Evolutionary conservation across 2,888 invertebrate species (phyloP), one percentile per base, ranked within the genome.

Genomic region (Gymnoscelis rufifasciata): DNA sequence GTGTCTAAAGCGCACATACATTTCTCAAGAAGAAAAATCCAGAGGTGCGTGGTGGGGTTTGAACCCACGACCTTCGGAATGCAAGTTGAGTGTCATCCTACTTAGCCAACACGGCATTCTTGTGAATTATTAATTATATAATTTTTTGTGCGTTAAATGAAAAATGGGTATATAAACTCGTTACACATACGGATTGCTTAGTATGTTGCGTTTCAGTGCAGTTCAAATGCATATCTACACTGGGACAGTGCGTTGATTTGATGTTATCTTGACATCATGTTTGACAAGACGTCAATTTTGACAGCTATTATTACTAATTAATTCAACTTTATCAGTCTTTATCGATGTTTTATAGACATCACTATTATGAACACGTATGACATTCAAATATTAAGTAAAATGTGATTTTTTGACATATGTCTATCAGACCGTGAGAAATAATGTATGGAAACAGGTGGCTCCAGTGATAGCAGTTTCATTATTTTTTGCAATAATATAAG

Each of bases 401-500:
- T 40, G 41, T 11, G 43, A 39, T 46, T 36, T 41, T 41, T 47
- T 40, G n/a, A 43, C 43, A 33, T 47, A 38, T 43, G 30, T 31
- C 37, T 43, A 40, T 47, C 46, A 43, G 45, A 15, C 30, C 57
- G 60, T 60, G 60, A 37, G 60, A 60, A 53, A 43, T 23, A 36
- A 30, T 35, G n/a, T 15, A 39, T 42, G 10, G 28, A 36, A 15
- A 49, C 61, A 62, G 43, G 47, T 62, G 61, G 19, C 27, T 47
- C 10, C 10, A 47, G 19, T 54, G 62, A 62, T 62, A 60, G 49
- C 47, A 51, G 40, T 37, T 52, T 53, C 49, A 62, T 59, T 56
- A 56, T 43, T 62, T 60, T 62, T 59, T 54, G 62, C 62, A 57
- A 56, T 57, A 52, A 45, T 43, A 39, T 39, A 48, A 14, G 40